Evolutionary conservation across 2,888 invertebrate species (phyloP), one percentile per base, ranked within the genome.

Genomic region (Ischnus inquisitorius): DNA sequence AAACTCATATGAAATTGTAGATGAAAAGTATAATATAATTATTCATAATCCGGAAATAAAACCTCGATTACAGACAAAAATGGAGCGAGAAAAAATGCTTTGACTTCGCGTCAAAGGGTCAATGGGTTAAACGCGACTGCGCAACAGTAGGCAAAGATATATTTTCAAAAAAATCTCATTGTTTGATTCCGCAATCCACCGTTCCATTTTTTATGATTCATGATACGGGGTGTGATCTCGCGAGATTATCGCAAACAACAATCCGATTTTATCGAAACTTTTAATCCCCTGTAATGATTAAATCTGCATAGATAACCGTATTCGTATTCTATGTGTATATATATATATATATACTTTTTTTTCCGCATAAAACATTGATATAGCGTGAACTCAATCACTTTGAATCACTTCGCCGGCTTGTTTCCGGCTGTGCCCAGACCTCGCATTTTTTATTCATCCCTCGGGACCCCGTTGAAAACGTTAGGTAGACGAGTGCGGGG

Each of bases 371-470:
- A 62, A 62, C 19, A 46, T 75, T 64, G 34, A 64, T 79, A 19
- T 65, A 76, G 28, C 64, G 51, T 10, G 14, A 39, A 75, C 65
- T 79, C 79, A 65, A 65, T 60, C 51, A 51, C 76, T 80, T 46
- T 76, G 72, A 80, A 83, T 83, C 79, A 83, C 71, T 83, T 57
- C 65, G 5, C 43, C 54, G 41, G 68, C 54, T 67, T 46, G 80
- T 77, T 68, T 78, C 72, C 62, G 71, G 67, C 54, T 34, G 68
- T 46, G 74, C 74, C 34, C 68, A 77, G 81, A 68, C 46, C 74
- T 67, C 67, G 64, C 74, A 84, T 84, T 84, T 81, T 84, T 84
- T 81, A 84, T 84, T 81, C 83, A 84, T 80, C 68, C 81, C 74
- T 19, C 64, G 62, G 72, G 82, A 62, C 14, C 10, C 3, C 28